A percentile compares a stretch with the other conserved stretches of the same genome.
Conservation (phyloP, 2,888 invertebrate genomes). For the Neocrepidodera transversa region DNA sequence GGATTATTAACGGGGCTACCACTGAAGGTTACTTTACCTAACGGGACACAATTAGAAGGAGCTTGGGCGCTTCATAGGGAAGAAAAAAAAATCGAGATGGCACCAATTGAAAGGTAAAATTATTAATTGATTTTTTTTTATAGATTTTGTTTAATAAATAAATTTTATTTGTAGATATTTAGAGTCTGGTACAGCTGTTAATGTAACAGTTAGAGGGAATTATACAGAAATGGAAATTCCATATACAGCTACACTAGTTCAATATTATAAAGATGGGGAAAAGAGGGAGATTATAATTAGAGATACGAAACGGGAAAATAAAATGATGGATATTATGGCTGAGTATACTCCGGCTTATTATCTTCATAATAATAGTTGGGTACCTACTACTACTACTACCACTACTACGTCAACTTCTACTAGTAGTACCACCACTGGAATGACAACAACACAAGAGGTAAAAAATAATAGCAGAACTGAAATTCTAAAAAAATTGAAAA, state of each 20-base stretch:
- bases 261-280: slow-evolving; percentile 71
- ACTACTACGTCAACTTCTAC: slow-evolving; percentile 64
- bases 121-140: not conserved
- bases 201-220: slow-evolving; percentile 79
- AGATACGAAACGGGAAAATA: slow-evolving; percentile 71
- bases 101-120: slow-evolving; percentile 62
- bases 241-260: slow-evolving; percentile 75
- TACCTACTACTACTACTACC: slow-evolving; percentile 78
- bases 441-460: slow-evolving; percentile 62
- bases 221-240: slow-evolving; percentile 77
- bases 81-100: slow-evolving; percentile 65
- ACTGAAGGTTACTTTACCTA: slow-evolving; percentile 68
- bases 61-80: slow-evolving; percentile 72
- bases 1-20: slow-evolving; percentile 76
- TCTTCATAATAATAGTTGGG: slow-evolving; percentile 75
- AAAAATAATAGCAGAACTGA: too few relatives aligned
- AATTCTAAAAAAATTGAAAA: too few relatives aligned
- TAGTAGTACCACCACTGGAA: slow-evolving; percentile 60
- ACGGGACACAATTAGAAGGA: slow-evolving; percentile 66
- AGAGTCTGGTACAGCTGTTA: slow-evolving; percentile 81
- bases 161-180: slow-evolving; percentile 55
- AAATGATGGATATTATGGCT: slow-evolving; percentile 72
- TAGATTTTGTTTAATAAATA: not conserved
- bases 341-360: slow-evolving; percentile 81
- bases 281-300: slow-evolving; percentile 67